phyloP scores from a whole-genome alignment of 2,797 vertebrate species.

The Thaleichthys pacificus region DNA sequence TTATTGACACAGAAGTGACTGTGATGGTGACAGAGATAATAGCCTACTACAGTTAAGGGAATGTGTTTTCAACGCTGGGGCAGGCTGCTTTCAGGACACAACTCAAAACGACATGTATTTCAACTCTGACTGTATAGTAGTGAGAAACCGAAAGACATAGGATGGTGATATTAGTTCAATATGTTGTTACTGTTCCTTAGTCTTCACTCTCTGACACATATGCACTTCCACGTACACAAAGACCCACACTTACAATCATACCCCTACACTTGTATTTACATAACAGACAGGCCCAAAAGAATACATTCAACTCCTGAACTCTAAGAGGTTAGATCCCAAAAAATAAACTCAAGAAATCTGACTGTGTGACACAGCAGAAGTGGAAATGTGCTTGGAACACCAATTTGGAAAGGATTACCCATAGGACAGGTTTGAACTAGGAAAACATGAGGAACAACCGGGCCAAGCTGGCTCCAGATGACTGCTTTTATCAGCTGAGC shows the following conservation, averaged over 20 bases:
- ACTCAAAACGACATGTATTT: no score
- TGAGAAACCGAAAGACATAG: no score
- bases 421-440: not conserved
- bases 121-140: no score
- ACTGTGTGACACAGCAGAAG: not conserved
- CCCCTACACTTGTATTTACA: not conserved
- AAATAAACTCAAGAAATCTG: not conserved
- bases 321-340: not conserved
- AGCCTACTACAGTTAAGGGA: not conserved
- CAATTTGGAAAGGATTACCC: conserved; percentile 1
- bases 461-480: not conserved
- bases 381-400: conserved; percentile 3
- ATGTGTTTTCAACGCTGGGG: no score
- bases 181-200: no score
- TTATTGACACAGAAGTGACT: not conserved
- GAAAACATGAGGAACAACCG: conserved; percentile 2
- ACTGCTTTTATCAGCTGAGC: not conserved
- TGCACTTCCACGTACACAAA: no score
- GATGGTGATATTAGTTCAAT: no score
- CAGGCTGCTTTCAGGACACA: no score
- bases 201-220: no score
- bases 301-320: not conserved
- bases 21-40: not conserved
- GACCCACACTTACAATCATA: not conserved
- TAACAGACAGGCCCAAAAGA: not conserved